Conservation (phyloP, 2,888 invertebrate species). For the Cheilosia vernalis region DNA sequence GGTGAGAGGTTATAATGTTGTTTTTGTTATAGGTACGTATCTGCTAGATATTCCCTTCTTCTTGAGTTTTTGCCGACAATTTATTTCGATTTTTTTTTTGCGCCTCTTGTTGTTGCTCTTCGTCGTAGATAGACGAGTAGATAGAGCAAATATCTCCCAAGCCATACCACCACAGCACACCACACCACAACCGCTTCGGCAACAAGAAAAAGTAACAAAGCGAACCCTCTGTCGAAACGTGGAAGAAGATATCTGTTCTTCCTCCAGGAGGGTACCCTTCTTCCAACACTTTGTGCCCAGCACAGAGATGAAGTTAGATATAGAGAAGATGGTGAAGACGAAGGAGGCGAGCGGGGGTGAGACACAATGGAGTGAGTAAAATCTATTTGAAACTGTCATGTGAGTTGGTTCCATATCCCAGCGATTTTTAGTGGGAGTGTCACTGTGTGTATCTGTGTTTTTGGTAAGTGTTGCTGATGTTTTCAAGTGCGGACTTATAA, state of each 20-base stretch:
- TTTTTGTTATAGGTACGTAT: constrained; percentile 34
- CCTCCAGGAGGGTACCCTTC: constrained; percentile 1
- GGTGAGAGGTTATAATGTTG: constrained; percentile 24
- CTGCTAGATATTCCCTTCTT: constrained; percentile 63
- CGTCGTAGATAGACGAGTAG: constrained; percentile 47
- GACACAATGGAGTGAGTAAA: constrained; percentile 35
- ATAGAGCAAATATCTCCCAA: constrained; percentile 50
- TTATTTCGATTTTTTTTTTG: constrained; percentile 31
- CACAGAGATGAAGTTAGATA: constrained; percentile 46
- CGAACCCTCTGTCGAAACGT: constrained; percentile 55
- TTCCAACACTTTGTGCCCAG: constrained; percentile 8
- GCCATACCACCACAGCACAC: neutral
- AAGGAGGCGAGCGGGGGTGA: constrained; percentile 4
- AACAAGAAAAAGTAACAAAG: constrained; percentile 53
- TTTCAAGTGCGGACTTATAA: constrained; percentile 54
- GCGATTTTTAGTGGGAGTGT: constrained; percentile 52
- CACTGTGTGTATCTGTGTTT: constrained; percentile 38
- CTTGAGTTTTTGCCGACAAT: constrained; percentile 66
- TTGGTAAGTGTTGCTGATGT: constrained; percentile 66
- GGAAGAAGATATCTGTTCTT: constrained; percentile 56
- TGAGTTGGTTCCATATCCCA: constrained; percentile 49
- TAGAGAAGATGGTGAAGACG: constrained; percentile 12
- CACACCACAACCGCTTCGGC: constrained; percentile 11
- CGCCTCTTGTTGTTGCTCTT: constrained; percentile 7
- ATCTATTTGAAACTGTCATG: constrained; percentile 67